Evolutionary conservation across 2,797 vertebrate genomes (phyloP).

Genomic region (Liasis olivaceus): DNA sequence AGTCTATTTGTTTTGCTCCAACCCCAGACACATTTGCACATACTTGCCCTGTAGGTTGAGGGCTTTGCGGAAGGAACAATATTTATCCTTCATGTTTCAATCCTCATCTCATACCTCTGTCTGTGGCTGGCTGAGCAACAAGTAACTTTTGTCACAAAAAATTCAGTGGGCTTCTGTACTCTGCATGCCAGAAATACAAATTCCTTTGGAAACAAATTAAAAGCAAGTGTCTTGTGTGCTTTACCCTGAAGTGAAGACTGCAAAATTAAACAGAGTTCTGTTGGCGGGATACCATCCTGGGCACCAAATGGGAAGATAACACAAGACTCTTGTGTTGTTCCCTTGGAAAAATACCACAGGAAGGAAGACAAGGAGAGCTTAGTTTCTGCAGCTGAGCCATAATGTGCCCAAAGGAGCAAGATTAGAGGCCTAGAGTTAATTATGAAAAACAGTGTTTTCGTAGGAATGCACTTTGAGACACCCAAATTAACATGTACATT

Average conservation of each 20-base stretch:
- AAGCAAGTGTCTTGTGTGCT: not conserved
- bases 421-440: not conserved
- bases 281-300: not conserved
- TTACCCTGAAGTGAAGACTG: not conserved
- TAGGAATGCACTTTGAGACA: conserved; percentile 12
- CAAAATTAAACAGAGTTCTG: not conserved
- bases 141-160: not conserved
- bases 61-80: not conserved
- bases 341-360: conserved; percentile 34
- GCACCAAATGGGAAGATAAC: not conserved
- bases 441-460: not conserved
- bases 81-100: not conserved
- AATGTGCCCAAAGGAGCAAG: conserved; percentile 7
- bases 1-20: not conserved
- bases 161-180: not conserved
- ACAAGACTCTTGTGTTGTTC: not conserved
- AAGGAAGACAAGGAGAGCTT: conserved; percentile 6
- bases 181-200: not conserved
- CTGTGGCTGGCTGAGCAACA: not conserved
- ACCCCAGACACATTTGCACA: not conserved
- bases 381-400: not conserved
- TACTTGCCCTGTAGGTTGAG: not conserved
- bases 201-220: not conserved
- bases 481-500: conserved; percentile 23
- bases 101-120: not conserved